Evolutionary conservation across 53 echinoderm and acorn worm species (phyloP).

Genomic region (Echinarachnius parma): DNA sequence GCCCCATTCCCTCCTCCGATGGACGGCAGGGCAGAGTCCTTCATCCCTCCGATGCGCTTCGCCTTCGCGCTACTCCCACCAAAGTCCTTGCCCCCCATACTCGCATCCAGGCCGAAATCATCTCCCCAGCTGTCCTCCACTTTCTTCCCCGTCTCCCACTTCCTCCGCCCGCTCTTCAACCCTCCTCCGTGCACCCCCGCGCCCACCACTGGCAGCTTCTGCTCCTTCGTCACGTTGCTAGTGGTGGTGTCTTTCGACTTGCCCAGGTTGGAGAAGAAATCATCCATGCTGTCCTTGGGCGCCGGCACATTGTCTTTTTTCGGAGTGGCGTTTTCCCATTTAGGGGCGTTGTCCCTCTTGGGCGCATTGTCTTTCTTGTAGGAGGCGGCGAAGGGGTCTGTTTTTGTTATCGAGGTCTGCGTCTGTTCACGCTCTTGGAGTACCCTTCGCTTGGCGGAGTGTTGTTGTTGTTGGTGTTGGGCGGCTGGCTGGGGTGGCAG

Average conservation of each 20-base stretch:
- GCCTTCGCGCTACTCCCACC: conserved; percentile 25
- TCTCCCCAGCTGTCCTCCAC: conserved; percentile 62
- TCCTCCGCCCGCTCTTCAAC: conserved; percentile 70
- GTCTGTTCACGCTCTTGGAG: conserved; percentile 6
- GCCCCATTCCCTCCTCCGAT: conserved; percentile 36
- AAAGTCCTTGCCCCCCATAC: not conserved
- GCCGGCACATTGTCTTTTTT: not conserved
- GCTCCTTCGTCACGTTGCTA: conserved; percentile 30
- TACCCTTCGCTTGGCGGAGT: conserved; percentile 24
- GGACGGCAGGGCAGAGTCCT: conserved; percentile 4
- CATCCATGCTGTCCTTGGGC: conserved; percentile 58
- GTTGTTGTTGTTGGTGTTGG: conserved; percentile 17
- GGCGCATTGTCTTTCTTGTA: no score
- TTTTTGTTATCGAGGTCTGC: no score
- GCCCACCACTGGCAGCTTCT: conserved; percentile 8
- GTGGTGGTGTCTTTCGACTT: conserved; percentile 26
- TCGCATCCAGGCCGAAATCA: conserved; percentile 73
- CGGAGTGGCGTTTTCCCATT: not conserved
- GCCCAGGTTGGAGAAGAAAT: conserved; percentile 71
- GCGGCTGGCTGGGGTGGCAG: conserved; percentile 35
- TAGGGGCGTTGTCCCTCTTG: conserved; percentile 30
- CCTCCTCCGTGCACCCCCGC: conserved; percentile 7
- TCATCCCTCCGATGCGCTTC: conserved; percentile 25
- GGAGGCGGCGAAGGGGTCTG: not conserved
- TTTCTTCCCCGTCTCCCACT: conserved; percentile 83